Percentiles rank a stretch among this genome's conserved stretches.
Conservation (phyloP, 2,113 vertebrate species). For the Acinonyx jubatus region DNA sequence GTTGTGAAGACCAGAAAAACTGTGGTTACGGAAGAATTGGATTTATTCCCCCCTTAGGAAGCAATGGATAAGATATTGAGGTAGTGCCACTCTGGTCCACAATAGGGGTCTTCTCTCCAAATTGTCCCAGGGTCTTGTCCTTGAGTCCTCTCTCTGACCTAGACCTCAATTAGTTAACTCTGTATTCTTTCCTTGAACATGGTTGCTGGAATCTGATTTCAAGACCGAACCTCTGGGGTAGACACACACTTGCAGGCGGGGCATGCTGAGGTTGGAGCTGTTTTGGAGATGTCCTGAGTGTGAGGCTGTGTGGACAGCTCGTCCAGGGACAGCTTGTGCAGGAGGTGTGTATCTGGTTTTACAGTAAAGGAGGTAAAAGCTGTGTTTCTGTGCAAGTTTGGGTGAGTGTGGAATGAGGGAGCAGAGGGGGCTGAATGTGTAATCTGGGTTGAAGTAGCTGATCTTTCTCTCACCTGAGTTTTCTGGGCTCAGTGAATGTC, state of each 20-base stretch:
- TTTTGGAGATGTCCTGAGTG: rapidly evolving
- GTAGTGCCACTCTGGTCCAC: too few relatives aligned
- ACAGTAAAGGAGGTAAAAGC: neutral
- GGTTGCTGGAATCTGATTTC: neutral
- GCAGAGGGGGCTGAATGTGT: neutral
- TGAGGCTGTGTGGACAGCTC: neutral
- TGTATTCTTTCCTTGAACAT: neutral
- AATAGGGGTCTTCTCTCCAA: neutral
- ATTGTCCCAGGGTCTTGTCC: neutral
- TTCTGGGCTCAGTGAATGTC: neutral
- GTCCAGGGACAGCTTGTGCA: neutral
- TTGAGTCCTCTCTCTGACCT: neutral
- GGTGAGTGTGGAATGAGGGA: neutral
- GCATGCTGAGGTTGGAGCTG: neutral
- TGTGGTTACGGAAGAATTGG: too few relatives aligned
- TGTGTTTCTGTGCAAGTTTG: neutral
- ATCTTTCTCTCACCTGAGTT: neutral
- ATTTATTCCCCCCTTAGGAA: neutral
- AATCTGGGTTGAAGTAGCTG: neutral
- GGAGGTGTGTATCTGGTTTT: neutral
- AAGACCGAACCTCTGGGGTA: conserved; percentile 11
- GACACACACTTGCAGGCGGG: neutral
- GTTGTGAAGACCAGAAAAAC: neutral
- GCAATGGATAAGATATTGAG: neutral
- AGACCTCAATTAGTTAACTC: neutral